Percentiles rank a stretch among this genome's conserved stretches.
phyloP scores from a whole-genome alignment of 2,888 invertebrate species.

The Ophion obscuratus region DNA sequence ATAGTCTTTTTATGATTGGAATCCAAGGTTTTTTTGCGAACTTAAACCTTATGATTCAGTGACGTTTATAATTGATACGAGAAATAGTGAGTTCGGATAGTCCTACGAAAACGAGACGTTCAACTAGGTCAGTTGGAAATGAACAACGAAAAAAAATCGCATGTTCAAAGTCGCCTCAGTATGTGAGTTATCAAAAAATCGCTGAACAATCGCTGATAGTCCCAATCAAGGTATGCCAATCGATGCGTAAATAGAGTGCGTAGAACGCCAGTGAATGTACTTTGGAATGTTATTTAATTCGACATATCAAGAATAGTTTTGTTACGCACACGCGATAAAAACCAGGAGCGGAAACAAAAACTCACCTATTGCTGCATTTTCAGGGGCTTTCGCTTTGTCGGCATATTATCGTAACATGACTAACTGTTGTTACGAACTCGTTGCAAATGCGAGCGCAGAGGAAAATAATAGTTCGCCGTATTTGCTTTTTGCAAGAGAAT shows the following conservation, averaged over 20 bases:
- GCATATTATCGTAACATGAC: constrained; percentile 46
- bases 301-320: background rate
- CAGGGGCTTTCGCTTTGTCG: constrained; percentile 40
- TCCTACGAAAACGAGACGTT: constrained; percentile 3
- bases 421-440: background rate
- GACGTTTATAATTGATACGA: background rate
- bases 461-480: background rate
- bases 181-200: background rate
- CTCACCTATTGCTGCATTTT: constrained; percentile 65
- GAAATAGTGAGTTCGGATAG: background rate
- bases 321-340: constrained; percentile 4
- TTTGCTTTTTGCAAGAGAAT: constrained; percentile 17
- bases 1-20: background rate
- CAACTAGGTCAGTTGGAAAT: constrained; percentile 49
- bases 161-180: background rate
- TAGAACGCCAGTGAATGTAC: background rate
- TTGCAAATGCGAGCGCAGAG: background rate
- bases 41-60: no score
- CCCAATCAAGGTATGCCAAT: background rate
- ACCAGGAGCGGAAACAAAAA: constrained; percentile 17
- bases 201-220: background rate
- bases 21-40: background rate
- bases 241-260: background rate
- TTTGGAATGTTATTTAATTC: constrained; percentile 6
- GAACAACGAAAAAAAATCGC: background rate